Conservation (phyloP, 2,888 invertebrate species). For the Horisme vitalbata region DNA sequence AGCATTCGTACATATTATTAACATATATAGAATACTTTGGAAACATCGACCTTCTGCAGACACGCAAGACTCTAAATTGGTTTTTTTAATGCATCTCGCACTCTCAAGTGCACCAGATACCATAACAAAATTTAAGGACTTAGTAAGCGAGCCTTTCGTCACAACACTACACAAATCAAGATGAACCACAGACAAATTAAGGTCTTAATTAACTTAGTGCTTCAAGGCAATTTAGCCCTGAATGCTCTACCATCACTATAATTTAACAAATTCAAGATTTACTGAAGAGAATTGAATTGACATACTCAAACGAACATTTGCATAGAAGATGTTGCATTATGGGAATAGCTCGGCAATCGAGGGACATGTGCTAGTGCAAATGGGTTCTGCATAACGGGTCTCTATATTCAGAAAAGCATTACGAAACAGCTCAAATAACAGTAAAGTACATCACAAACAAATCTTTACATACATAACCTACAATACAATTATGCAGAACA, state of each 20-base stretch:
- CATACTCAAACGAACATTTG: conserved; percentile 67
- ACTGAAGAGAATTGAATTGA: conserved; percentile 55
- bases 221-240: conserved; percentile 52
- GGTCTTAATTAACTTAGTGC: conserved; percentile 40
- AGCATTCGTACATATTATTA: conserved; percentile 27
- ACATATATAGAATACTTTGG: conserved; percentile 25
- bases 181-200: conserved; percentile 44
- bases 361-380: conserved; percentile 67
- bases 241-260: conserved; percentile 37
- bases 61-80: conserved; percentile 34
- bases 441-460: conserved; percentile 33
- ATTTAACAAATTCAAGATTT: conserved; percentile 48
- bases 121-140: conserved; percentile 31
- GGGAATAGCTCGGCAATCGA: conserved; percentile 60
- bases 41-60: conserved; percentile 32
- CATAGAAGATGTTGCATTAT: conserved; percentile 54
- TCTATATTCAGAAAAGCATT: conserved; percentile 51
- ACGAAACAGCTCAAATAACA: conserved; percentile 49
- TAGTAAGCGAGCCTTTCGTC: conserved; percentile 51
- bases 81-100: conserved; percentile 30
- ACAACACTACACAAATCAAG: conserved; percentile 45
- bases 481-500: conserved; percentile 22
- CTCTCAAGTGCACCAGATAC: conserved; percentile 14
- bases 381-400: conserved; percentile 67
- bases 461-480: no score